Percentiles rank a stretch among this genome's conserved stretches.
These are phyloP conservation scores for Barbus barbus DNA, from an alignment of 2,113 vertebrate genomes.

Conservation along the genomic window DNA sequence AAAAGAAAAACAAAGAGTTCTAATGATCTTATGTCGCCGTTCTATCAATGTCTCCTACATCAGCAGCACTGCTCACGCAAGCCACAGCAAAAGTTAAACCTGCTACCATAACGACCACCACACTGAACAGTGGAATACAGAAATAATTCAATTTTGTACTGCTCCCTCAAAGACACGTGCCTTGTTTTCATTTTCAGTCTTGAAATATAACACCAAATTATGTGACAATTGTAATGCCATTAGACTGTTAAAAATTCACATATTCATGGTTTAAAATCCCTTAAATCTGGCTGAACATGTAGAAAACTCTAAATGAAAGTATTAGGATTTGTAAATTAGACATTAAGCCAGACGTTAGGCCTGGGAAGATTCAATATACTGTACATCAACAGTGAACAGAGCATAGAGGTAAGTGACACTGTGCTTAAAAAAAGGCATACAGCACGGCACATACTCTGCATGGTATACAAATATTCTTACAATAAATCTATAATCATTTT, in stretches of 20 bases:
- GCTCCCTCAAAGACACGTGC: slow-evolving; percentile 34
- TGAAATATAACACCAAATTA: slow-evolving; percentile 40
- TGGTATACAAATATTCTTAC: too few relatives aligned
- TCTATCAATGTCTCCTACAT: slow-evolving; percentile 56
- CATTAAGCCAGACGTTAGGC: slow-evolving; percentile 59
- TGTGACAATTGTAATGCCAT: slow-evolving; percentile 36
- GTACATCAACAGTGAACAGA: not conserved
- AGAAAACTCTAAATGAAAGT: slow-evolving; percentile 42
- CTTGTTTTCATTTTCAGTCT: slow-evolving; percentile 35
- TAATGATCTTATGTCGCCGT: not conserved
- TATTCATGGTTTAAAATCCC: slow-evolving; percentile 44
- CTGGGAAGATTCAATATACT: not conserved
- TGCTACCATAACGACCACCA: slow-evolving; percentile 76
- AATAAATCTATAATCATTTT: too few relatives aligned
- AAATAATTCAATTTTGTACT: slow-evolving; percentile 45
- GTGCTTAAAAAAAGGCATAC: too few relatives aligned
- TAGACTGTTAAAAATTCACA: not conserved
- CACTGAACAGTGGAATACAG: slow-evolving; percentile 65
- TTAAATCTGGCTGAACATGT: slow-evolving; percentile 37
- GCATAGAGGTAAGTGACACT: not conserved
- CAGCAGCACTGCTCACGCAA: slow-evolving; percentile 63
- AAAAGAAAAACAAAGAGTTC: not conserved
- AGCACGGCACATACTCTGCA: not conserved
- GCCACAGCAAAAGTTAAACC: slow-evolving; percentile 75
- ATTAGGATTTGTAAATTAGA: slow-evolving; percentile 59